phyloP scores from a whole-genome alignment of 2,888 invertebrate genomes.

The Lycia hirtaria region DNA sequence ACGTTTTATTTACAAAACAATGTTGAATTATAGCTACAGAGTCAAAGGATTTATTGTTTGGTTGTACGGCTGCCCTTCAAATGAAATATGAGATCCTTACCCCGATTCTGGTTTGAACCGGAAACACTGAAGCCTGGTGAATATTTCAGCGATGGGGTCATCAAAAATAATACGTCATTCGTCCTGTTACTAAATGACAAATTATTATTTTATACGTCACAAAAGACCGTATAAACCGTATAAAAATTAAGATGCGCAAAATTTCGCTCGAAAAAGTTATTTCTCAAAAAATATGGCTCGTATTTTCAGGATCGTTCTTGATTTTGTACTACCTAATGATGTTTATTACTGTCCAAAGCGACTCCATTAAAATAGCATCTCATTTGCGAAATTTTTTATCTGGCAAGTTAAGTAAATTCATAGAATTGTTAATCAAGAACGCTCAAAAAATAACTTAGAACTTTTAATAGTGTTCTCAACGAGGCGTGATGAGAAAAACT shows the following conservation, averaged over 20 bases:
- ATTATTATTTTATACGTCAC: constrained; percentile 41
- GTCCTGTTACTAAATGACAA: constrained; percentile 57
- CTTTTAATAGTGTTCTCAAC: constrained; percentile 28
- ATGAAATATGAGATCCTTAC: constrained; percentile 45
- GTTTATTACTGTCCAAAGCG: constrained; percentile 18
- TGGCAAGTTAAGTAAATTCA: constrained; percentile 1
- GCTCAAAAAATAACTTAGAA: neutral
- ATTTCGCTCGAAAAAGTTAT: constrained; percentile 50
- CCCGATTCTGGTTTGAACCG: constrained; percentile 32
- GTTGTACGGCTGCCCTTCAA: constrained; percentile 34
- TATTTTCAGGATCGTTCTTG: constrained; percentile 21
- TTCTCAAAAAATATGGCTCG: constrained; percentile 32
- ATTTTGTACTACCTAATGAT: constrained; percentile 23
- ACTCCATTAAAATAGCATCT: constrained; percentile 8
- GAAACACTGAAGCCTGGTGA: constrained; percentile 36
- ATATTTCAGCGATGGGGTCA: constrained; percentile 48
- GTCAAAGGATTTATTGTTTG: constrained; percentile 43
- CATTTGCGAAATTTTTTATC: constrained; percentile 7
- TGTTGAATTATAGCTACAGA: constrained; percentile 30
- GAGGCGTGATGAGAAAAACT: constrained; percentile 38
- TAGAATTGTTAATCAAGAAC: constrained; percentile 1
- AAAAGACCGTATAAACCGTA: constrained; percentile 40
- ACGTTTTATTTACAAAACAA: constrained; percentile 31
- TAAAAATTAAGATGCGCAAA: constrained; percentile 51
- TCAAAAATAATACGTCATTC: constrained; percentile 50